A percentile compares a stretch with the other conserved stretches of the same genome.
Conservation (phyloP, 2,797 vertebrate genomes). For the Prunella strophiata region DNA sequence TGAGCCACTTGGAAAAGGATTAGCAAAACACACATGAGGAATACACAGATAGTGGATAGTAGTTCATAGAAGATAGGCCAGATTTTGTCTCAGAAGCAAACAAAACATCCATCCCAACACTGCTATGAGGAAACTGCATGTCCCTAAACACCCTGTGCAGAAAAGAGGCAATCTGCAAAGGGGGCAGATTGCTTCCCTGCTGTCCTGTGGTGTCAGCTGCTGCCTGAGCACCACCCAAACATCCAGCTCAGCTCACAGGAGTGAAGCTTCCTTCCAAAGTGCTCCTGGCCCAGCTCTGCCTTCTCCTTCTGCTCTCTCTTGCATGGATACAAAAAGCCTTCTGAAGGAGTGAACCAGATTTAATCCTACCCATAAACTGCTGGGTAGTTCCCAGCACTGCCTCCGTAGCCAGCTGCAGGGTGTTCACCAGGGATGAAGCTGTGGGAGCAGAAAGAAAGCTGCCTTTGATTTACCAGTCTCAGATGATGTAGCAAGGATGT, state of each 20-base stretch:
- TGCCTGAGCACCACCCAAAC: background rate
- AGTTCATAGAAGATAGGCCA: background rate
- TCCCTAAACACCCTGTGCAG: background rate
- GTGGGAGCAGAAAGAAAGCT: conserved; percentile 14
- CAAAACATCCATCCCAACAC: background rate
- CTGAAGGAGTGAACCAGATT: background rate
- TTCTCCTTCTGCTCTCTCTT: background rate
- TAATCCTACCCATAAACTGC: background rate
- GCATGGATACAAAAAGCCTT: background rate
- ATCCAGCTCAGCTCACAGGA: background rate
- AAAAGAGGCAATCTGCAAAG: background rate
- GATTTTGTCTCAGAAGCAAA: background rate
- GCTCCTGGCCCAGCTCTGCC: background rate
- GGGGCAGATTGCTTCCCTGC: rapidly evolving
- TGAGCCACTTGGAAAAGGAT: background rate
- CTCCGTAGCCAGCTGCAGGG: background rate
- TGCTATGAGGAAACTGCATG: background rate
- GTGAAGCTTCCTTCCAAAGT: background rate
- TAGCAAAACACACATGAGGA: background rate
- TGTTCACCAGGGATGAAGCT: background rate
- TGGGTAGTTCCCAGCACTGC: background rate
- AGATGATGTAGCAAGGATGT: background rate
- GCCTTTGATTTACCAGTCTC: conserved; percentile 11
- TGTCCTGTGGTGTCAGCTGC: background rate
- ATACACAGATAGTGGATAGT: background rate